phyloP scores from a whole-genome alignment of 2,797 vertebrate genomes.

The Enteromius thamalakanensis region DNA sequence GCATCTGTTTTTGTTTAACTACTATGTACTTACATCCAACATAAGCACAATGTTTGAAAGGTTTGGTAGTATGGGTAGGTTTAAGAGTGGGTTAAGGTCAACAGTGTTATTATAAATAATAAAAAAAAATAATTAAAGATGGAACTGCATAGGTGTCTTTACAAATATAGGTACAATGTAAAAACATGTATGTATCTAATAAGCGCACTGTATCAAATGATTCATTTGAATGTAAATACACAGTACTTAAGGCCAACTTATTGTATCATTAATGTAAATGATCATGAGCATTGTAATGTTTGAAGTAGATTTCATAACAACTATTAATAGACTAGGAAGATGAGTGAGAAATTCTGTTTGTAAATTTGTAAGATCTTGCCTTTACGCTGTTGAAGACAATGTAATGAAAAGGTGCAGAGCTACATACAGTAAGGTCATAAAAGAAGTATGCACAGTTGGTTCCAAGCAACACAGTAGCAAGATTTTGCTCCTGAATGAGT shows the following conservation, averaged over 20 bases:
- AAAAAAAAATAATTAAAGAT: too few relatives aligned
- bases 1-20: not conserved
- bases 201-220: too few relatives aligned
- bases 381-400: not conserved
- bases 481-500: not conserved
- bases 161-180: too few relatives aligned
- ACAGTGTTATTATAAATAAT: too few relatives aligned
- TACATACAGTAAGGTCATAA: not conserved
- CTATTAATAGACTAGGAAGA: not conserved
- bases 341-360: accelerated
- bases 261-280: not conserved
- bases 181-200: too few relatives aligned
- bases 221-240: too few relatives aligned
- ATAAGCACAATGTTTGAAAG: too few relatives aligned
- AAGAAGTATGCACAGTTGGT: not conserved
- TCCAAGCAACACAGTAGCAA: not conserved
- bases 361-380: not conserved
- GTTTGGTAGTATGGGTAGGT: too few relatives aligned
- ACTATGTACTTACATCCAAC: too few relatives aligned
- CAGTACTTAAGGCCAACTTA: not conserved
- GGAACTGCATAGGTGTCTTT: too few relatives aligned
- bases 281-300: not conserved
- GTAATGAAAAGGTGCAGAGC: not conserved
- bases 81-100: too few relatives aligned
- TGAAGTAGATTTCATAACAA: not conserved